Percentiles rank a stretch among this genome's conserved stretches.
Conservation (phyloP, 2,797 vertebrate genomes). For the Oryzias dopingdopingensis region DNA sequence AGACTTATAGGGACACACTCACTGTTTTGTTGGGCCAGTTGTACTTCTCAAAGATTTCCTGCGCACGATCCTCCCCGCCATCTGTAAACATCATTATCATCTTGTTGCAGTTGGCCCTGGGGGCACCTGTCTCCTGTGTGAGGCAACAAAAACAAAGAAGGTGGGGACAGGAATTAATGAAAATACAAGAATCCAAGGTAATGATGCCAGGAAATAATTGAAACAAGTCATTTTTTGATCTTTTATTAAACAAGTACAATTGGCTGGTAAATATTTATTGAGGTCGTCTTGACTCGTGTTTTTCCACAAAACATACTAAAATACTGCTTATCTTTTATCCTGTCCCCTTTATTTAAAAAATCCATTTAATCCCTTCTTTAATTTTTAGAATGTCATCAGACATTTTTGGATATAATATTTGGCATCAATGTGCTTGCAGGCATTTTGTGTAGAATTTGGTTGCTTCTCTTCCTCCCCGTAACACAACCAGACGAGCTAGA, state of each 20-base stretch:
- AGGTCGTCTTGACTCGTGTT: not conserved
- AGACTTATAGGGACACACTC: constrained; percentile 59
- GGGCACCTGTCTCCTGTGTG: constrained; percentile 85
- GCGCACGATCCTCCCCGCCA: constrained; percentile 93
- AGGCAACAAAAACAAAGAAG: constrained; percentile 29
- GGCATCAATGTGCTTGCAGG: constrained; percentile 6
- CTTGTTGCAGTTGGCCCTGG: constrained; percentile 97
- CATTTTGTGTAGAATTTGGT: constrained; percentile 34
- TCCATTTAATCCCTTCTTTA: constrained; percentile 8
- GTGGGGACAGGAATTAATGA: constrained; percentile 19
- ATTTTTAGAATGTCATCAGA: constrained; percentile 14
- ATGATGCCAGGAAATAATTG: not conserved
- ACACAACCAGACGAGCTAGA: constrained; percentile 55
- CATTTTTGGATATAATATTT: constrained; percentile 19
- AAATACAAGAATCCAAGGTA: constrained; percentile 1
- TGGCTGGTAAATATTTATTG: not conserved
- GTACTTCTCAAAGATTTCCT: constrained; percentile 97
- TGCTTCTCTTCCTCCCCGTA: constrained; percentile 9
- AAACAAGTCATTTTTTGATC: not conserved
- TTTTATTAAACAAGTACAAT: not conserved
- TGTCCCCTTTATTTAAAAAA: constrained; percentile 3
- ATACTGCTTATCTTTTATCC: not conserved
- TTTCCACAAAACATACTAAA: not conserved
- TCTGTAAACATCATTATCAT: constrained; percentile 99
- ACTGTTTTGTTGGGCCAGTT: constrained; percentile 99